phyloP scores from a whole-genome alignment of 2,888 invertebrate genomes.

The Trilocha varians region DNA sequence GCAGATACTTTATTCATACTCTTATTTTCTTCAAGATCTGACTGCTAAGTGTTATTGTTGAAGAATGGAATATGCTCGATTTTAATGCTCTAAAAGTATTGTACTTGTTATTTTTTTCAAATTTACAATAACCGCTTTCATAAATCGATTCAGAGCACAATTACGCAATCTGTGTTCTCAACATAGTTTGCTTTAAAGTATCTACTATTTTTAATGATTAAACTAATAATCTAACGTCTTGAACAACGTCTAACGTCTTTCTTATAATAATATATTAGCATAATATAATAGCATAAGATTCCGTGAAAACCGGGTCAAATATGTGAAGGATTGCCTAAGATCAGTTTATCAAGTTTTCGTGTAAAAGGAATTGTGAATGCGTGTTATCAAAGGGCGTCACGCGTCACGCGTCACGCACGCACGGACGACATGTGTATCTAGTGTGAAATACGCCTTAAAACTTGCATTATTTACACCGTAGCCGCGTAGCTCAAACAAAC shows the following conservation, averaged over 20 bases:
- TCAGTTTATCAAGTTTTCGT: not conserved
- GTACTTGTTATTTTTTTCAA: no score
- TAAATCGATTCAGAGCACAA: no score
- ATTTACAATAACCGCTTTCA: no score
- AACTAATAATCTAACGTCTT: not conserved
- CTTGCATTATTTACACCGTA: constrained; percentile 18
- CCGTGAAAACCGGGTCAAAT: constrained; percentile 2
- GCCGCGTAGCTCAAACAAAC: constrained; percentile 14
- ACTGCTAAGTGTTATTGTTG: no score
- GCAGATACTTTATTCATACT: no score
- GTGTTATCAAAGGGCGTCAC: constrained; percentile 17
- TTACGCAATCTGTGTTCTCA: no score
- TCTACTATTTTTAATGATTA: not conserved
- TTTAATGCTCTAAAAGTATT: no score
- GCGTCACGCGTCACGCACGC: constrained; percentile 18
- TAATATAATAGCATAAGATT: not conserved
- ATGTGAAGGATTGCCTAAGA: constrained; percentile 1
- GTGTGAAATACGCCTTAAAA: constrained; percentile 29
- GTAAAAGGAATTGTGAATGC: constrained; percentile 19
- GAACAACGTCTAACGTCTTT: not conserved
- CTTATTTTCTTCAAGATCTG: no score
- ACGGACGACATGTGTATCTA: constrained; percentile 27
- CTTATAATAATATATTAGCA: not conserved
- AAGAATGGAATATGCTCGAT: no score
- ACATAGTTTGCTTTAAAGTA: no score